Percentiles rank a stretch among this genome's conserved stretches.
Conservation (phyloP, 2,113 vertebrate species). For the Butorides virescens region DNA sequence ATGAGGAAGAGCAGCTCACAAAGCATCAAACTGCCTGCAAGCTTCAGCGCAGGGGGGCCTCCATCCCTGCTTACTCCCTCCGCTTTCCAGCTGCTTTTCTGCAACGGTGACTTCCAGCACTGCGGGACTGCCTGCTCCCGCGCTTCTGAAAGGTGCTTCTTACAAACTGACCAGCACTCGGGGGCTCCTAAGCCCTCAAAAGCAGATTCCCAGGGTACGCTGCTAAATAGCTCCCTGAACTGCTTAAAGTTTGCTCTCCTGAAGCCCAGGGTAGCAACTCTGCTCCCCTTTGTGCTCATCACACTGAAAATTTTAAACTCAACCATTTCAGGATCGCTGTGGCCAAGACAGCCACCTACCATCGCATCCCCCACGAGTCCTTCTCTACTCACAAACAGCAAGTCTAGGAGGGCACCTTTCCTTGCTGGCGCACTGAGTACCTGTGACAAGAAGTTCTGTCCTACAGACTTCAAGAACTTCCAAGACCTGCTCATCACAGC, state of each 20-base stretch:
- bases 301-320: background rate
- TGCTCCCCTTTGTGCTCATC: background rate
- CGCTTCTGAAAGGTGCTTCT: background rate
- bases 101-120: background rate
- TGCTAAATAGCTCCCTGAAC: background rate
- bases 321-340: background rate
- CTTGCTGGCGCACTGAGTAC: background rate
- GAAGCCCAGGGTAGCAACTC: too few relatives aligned
- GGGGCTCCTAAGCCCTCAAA: background rate
- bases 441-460: background rate
- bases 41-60: background rate
- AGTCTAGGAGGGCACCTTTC: background rate
- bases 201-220: background rate
- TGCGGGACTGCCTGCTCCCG: background rate
- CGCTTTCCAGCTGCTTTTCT: background rate
- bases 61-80: background rate
- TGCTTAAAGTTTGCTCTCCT: background rate
- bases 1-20: background rate
- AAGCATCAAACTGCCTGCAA: background rate
- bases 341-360: background rate
- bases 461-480: background rate
- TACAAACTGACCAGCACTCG: background rate
- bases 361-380: accelerated
- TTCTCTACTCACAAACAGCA: background rate
- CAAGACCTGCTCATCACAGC: background rate